These are phyloP conservation scores for Meandrusa payeni DNA, from an alignment of 2,888 invertebrate species.

Conservation along the genomic window DNA sequence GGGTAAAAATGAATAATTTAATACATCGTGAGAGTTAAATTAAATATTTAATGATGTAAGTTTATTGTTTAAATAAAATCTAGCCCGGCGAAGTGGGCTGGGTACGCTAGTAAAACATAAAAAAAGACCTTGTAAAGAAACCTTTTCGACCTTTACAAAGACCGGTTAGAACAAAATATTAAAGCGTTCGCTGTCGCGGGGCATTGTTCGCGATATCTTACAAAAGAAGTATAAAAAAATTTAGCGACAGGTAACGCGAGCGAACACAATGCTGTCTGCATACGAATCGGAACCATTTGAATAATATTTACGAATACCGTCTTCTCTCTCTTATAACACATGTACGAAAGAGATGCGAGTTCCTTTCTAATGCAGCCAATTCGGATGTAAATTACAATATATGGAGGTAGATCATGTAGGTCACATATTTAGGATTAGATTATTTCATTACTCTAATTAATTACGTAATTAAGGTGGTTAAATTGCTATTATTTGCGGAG, in stretches of 20 bases:
- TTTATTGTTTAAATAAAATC: no score
- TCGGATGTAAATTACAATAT: background rate
- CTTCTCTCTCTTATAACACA: conserved; percentile 11
- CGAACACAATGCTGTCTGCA: conserved; percentile 15
- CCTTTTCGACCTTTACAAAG: conserved; percentile 2
- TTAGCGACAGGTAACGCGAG: conserved; percentile 12
- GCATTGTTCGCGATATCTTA: conserved; percentile 18
- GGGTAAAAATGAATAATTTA: no score
- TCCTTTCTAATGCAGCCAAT: conserved; percentile 7
- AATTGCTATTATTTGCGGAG: no score
- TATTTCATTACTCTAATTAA: no score
- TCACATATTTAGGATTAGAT: no score
- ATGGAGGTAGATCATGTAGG: no score
- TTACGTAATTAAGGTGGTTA: no score
- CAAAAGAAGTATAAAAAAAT: conserved; percentile 20
- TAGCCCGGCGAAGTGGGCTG: no score
- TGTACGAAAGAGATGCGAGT: background rate
- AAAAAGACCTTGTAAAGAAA: background rate
- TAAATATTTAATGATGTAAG: no score
- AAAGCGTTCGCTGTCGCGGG: conserved; percentile 13
- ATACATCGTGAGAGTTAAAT: no score
- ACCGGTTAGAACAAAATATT: conserved; percentile 18
- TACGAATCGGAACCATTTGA: conserved; percentile 18
- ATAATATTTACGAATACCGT: conserved; percentile 19
- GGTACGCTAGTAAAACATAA: no score